Base-by-base conservation (phyloP, 2,113 vertebrate species). In the Craseonycteris thonglongyai region DNA sequence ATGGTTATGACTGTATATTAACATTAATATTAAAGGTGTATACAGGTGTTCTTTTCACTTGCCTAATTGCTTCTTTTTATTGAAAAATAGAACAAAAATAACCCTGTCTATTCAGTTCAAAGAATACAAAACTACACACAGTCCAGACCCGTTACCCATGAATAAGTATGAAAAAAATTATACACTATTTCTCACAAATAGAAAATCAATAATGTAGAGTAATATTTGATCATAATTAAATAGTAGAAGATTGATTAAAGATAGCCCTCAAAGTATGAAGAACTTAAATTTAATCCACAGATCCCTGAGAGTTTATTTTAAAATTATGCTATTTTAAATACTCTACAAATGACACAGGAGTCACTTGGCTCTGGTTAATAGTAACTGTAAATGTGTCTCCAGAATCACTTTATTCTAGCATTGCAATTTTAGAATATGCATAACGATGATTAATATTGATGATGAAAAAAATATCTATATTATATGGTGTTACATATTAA, bases 371-470 rank as follows among this genome's bases (percentile, higher is more conserved):
- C 35, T 86, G 13, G 68, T 47, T 96, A 94, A 93, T 49, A 49
- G 26, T 65, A 12, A 96, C 30, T 92, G 28, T 86, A 80, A 66
- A 91, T 95, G 9, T 79, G 26, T 75, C 90, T 83, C 40, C 13
- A 88, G 84, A 81, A 88, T 68, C 61, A 91, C 51, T 79, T 94
- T 83, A 74, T 95, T 72, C 30, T 56, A 66, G 42, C 9, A 71
- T 45, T 80, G 38, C 74, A 89, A 71, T 82, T 89, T 96, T 91
- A 96, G 18, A 89, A 54, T 69, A 83, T 59, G 49, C 33, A 87
- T 91, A 93, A 85, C 74, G 26, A 78, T 94, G 28, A 88, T 94
- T 91, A 91, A 93, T 92, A 93, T 56, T 90, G 42, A 93, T 74
- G 21, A 80, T 91, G 47, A 90, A 94, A 90, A 65, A 35, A 38